Conservation (phyloP, 2,888 invertebrate species). For the Pherbina coryleti region DNA sequence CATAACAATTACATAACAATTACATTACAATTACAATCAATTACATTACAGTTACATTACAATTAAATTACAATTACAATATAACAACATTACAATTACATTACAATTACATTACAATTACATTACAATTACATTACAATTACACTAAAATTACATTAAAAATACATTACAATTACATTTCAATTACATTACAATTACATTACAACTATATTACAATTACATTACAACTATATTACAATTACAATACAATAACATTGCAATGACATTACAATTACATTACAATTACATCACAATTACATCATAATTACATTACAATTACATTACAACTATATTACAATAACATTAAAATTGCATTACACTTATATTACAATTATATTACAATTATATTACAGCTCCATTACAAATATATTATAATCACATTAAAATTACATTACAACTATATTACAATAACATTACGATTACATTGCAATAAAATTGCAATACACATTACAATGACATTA, state of each 20-base stretch:
- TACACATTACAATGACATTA: neutral
- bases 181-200: no score
- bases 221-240: no score
- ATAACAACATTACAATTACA: no score
- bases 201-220: no score
- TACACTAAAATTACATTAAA: no score
- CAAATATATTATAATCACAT: neutral
- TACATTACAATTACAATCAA: no score
- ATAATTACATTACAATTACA: neutral
- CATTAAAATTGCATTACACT: neutral
- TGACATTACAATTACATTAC: neutral
- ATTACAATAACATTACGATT: neutral
- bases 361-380: neutral
- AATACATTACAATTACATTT: no score
- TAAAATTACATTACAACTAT: neutral
- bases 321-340: neutral
- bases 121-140: no score
- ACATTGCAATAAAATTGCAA: neutral
- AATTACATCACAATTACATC: neutral
- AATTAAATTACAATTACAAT: no score
- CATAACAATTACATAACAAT: no score
- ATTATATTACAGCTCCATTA: neutral
- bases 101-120: no score
- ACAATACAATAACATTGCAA: neutral
- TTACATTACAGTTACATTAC: no score